Evolutionary conservation across 2,888 invertebrate genomes (phyloP).

Genomic region (Aporophyla lueneburgensis): DNA sequence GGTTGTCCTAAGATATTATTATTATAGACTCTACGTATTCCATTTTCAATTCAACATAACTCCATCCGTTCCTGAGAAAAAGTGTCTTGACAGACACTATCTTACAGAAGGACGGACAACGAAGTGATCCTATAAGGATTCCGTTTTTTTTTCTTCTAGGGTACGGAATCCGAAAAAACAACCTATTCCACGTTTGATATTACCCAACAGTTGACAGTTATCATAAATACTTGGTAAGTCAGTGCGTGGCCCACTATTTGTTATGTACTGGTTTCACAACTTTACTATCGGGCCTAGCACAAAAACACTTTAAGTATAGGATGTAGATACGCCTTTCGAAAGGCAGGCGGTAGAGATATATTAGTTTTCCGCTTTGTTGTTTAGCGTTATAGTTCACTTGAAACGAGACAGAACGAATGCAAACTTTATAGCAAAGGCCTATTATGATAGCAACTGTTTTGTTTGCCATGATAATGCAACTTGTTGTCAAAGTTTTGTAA

Average conservation of each 20-base stretch:
- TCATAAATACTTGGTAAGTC: conserved; percentile 52
- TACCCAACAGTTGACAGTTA: conserved; percentile 44
- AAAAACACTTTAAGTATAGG: conserved; percentile 55
- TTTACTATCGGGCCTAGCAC: conserved; percentile 31
- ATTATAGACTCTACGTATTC: no score
- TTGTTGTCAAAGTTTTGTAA: background rate
- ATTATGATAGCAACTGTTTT: background rate
- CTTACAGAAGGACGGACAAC: no score
- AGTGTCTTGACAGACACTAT: no score
- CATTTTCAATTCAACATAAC: no score
- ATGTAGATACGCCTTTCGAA: conserved; percentile 51
- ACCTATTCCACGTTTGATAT: conserved; percentile 9
- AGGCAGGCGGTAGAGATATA: conserved; percentile 27
- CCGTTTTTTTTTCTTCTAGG: no score
- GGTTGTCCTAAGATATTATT: no score
- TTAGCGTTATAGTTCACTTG: conserved; percentile 22
- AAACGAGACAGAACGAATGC: background rate
- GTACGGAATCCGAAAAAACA: background rate
- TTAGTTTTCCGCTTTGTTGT: conserved; percentile 38
- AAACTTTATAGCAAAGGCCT: background rate
- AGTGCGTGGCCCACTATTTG: conserved; percentile 51
- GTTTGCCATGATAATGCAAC: background rate
- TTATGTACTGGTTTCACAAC: conserved; percentile 60
- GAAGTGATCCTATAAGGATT: no score
- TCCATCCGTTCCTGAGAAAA: no score